These are phyloP conservation scores for Campylomormyrus numenius DNA, from an alignment of 2,113 vertebrate genomes.

Conservation along the genomic window DNA sequence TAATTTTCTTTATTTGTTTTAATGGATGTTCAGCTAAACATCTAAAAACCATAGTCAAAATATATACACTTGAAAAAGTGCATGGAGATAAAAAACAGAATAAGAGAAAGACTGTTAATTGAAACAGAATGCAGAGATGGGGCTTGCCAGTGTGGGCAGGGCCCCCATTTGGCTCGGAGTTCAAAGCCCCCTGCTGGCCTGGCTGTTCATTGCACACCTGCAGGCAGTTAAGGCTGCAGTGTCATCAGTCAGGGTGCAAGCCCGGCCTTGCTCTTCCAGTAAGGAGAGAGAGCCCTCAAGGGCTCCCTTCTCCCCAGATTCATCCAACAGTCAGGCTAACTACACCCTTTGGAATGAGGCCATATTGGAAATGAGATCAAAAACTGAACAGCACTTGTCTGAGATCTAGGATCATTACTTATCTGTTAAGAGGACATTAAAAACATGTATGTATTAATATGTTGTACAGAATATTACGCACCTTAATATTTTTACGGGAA, in stretches of 20 bases:
- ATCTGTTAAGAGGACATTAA: not conserved
- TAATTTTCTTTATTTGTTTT: not conserved
- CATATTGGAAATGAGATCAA: not conserved
- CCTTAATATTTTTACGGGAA: not conserved
- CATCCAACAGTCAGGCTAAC: not conserved
- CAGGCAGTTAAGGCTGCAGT: conserved; percentile 30
- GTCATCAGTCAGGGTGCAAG: conserved; percentile 29
- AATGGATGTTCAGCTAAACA: not conserved
- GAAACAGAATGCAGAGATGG: conserved; percentile 28
- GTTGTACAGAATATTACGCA: not conserved
- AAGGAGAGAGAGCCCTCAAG: not conserved
- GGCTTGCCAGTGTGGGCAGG: conserved; percentile 17
- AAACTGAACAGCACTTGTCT: not conserved
- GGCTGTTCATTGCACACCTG: conserved; percentile 27
- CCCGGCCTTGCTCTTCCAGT: conserved; percentile 7
- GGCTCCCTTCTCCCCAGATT: not conserved
- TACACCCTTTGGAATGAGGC: not conserved
- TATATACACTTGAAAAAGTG: not conserved
- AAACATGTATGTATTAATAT: not conserved
- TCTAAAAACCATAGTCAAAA: not conserved
- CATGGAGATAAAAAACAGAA: conserved; percentile 16
- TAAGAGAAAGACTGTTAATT: conserved; percentile 26
- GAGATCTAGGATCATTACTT: not conserved
- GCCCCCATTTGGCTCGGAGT: conserved; percentile 24
- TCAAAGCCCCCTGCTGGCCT: conserved; percentile 29